Base-by-base conservation (phyloP, 1,140 invertebrate species). In the Alviniconcha marisindica region DNA sequence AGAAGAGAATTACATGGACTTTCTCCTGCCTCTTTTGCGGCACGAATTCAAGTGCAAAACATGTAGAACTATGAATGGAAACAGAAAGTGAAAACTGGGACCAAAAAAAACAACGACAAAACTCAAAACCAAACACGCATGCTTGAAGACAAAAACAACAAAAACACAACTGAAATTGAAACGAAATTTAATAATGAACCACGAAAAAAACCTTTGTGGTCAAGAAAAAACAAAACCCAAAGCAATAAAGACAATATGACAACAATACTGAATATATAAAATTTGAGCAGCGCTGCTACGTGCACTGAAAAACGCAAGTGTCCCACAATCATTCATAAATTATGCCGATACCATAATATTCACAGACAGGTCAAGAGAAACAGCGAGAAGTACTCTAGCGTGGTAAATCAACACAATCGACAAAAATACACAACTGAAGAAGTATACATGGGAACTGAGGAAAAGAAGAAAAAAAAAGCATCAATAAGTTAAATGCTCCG, bases 251-350 rank as follows among this genome's bases (percentile, higher is more conserved):
- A 71, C 76, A 83, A 79, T 66, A 83, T 83, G 82, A 38, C 80
- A 79, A 83, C 82, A 83, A 83, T 83, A 83, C 82, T 83, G 82
- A 83, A 83, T 80, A 80, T 42, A 80, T 79, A 48, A 79, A 78
- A 77, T n/a, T 78, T 80, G 82, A 83, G 82, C 82, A 60, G 51
- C 77, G 60, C 77, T 15, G 77, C 82, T 83, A 83, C 82, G 82
- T 83, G 82, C 82, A 79, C 76, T 80, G 56, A 56, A 80, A 77
- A 66, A 83, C 77, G 71, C 36, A 82, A 79, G 71, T 54, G 12
- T 80, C 60, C 40, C 78, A 69, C 60, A 80, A 66, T 80, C 78
- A 80, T 66, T 80, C 63, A 73, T 83, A 83, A 83, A 83, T 83
- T 83, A 83, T 79, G 82, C 82, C 31, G 77, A 82, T 77, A 83